Base-by-base conservation (phyloP, 2,797 vertebrate genomes). In the Loris lydekkerianus region DNA sequence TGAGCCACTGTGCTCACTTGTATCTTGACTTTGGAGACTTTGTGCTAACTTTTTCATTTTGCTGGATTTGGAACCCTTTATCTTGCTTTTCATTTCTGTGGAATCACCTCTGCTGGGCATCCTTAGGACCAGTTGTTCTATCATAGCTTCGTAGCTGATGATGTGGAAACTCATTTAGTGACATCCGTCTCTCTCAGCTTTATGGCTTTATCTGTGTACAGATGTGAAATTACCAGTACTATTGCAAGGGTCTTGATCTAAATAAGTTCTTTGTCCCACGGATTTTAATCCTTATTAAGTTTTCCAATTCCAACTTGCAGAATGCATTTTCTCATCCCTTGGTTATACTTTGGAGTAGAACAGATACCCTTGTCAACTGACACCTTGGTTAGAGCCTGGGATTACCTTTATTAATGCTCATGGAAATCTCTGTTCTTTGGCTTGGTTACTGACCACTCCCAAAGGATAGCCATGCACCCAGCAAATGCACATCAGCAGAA, bases 281-380 rank as follows among this genome's bases (percentile, higher is more conserved):
- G 46, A 60, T 31, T 90, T 75, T 65, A 88, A 85, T 88, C 21
- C 27, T 86, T 58, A 17, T 6, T 10, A 27, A 73, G 18, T n/a
- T 87, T 40, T 83, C 49, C 31, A 46, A 49, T 63, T 87, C 73
- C 69, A 81, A 25, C 18, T 94, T 89, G 84, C 75, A 91, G 43
- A 88, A 49, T 72, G 34, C 58, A 23, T 94, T 93, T 92, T 27
- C 89, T 88, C 72, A 60, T 81, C 17, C 20, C 10, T 69, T 18
- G 21, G 31, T 87, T 58, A 27, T 58, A 7, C 27, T 60, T 1
- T 86, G 49, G 67, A 49, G 80, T 89, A 37, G 58, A 56, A 58
- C 3, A 93, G 65, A 58, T 13, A 75, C 17, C 1, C 53, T 15
- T 70, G 11, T 72, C 34, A 53, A 23, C 1, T 49, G 49, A 61